Evolutionary conservation across 2,888 invertebrate genomes (phyloP).

Genomic region (Eristalis pertinax): DNA sequence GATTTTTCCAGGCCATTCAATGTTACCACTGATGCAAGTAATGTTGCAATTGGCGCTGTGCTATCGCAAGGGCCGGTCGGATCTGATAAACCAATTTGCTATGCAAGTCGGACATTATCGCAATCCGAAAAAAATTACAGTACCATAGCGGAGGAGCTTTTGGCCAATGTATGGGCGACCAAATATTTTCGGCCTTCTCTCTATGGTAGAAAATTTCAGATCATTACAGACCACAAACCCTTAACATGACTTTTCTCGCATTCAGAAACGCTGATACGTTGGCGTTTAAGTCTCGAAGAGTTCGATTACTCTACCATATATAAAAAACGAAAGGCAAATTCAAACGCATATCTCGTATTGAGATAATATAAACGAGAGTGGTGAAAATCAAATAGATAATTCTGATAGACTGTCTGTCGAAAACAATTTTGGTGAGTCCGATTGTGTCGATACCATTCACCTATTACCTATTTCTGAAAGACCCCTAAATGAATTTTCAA

Average conservation of each 20-base stretch:
- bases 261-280: background rate
- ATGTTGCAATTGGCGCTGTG: no score
- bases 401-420: background rate
- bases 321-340: conserved; percentile 10
- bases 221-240: conserved; percentile 10
- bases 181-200: conserved; percentile 20
- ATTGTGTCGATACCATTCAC: background rate
- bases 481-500: background rate
- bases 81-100: background rate
- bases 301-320: conserved; percentile 2
- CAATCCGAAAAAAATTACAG: background rate
- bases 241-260: conserved; percentile 11
- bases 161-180: background rate
- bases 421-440: background rate
- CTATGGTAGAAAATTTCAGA: background rate
- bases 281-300: background rate
- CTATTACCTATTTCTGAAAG: background rate
- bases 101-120: background rate
- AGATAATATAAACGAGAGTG: background rate
- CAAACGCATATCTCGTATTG: conserved; percentile 8
- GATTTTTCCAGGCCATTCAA: background rate
- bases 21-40: no score
- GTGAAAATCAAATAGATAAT: background rate
- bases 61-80: no score
- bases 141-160: background rate